Base-by-base conservation (phyloP, 2,797 vertebrate genomes). In the Pipistrellus nathusii region DNA sequence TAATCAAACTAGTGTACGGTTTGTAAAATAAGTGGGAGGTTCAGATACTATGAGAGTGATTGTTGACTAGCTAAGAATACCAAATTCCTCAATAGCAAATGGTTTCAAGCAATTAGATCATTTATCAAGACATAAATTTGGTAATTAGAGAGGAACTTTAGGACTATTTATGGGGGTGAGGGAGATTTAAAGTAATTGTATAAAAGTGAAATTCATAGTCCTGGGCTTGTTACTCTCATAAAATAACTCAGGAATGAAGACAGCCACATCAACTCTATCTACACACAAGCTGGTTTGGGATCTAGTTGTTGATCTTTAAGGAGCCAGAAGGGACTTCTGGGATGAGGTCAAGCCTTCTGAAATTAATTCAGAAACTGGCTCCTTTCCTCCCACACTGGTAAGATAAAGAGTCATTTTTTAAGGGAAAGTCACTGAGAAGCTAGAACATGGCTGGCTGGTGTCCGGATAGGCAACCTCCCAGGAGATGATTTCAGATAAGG, bases 51-150 rank as follows among this genome's bases (percentile, higher is more conserved):
- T 18, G 71, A 91, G 35, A 72, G n/a, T 84, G 76, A 84, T 73
- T 94, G 83, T 68, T 92, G 68, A 93, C 72, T 89, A 91, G 53
- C 55, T 86, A 88, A 84, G 62, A 91, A 93, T 77, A 93, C 71
- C 17, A 89, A 90, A 85, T 90, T 89, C 38, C n/a, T 95, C 84
- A 76, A 80, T 23, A 91, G 48, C 86, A 91, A 96, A 92, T 59
- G 80, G 81, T 94, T 86, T 90, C 80, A 68, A 93, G 80, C 35
- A 88, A 93, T 88, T 89, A 94, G 53, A 80, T 80, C 86, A 59
- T 96, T 96, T 96, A 93, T 95, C 55, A 78, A 77, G 91, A 94
- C 85, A 95, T 72, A 95, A 57, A 94, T 90, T 88, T 82, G 73
- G 73, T 93, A 93, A 96, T 94, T 90, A 97, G 78, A 94, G 83